Conservation (phyloP, 2,113 vertebrate species). For the Podocnemis expansa region DNA sequence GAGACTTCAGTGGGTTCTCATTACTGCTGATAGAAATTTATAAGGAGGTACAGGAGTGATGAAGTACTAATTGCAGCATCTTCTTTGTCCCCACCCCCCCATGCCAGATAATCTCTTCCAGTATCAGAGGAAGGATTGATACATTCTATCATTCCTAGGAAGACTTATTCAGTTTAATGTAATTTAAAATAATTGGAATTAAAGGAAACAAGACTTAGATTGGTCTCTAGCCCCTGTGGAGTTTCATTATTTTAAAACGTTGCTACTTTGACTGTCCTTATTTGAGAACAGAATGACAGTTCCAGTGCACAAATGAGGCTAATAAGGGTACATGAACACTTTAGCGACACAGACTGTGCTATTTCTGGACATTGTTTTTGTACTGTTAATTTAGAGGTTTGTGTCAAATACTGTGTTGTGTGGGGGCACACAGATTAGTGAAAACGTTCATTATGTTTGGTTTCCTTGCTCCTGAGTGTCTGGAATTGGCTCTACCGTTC, state of each 20-base stretch:
- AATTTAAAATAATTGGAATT: not conserved
- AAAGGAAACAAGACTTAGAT: not conserved
- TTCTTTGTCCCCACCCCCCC: not conserved
- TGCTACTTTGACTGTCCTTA: not conserved
- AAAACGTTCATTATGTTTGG: not conserved
- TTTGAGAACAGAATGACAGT: not conserved
- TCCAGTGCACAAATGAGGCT: not conserved
- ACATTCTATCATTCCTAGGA: not conserved
- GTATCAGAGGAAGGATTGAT: not conserved
- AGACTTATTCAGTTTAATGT: not conserved
- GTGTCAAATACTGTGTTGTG: not conserved
- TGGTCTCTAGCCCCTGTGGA: not conserved
- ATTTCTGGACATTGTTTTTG: not conserved
- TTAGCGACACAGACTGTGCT: not conserved
- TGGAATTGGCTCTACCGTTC: not conserved
- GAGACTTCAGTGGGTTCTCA: not conserved
- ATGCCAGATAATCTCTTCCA: not conserved
- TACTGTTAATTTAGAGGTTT: accelerated
- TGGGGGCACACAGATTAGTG: not conserved
- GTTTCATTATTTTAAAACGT: not conserved
- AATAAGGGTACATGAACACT: not conserved
- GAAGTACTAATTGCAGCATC: not conserved
- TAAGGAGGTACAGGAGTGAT: not conserved
- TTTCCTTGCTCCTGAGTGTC: not conserved
- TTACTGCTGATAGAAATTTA: not conserved